phyloP scores from a whole-genome alignment of 2,888 invertebrate species.

The Plebejus melissa region DNA sequence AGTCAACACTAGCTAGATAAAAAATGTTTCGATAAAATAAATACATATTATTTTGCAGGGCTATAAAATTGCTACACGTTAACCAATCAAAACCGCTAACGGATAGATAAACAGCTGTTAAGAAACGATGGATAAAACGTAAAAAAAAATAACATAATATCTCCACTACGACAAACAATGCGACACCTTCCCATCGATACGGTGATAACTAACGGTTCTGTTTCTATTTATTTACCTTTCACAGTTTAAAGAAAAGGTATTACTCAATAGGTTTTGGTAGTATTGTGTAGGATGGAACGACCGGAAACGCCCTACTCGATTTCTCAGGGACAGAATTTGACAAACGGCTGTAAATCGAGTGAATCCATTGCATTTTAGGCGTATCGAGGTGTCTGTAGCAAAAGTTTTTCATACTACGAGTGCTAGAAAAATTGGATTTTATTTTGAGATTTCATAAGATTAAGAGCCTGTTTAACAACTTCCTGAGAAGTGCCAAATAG shows the following conservation, averaged over 20 bases:
- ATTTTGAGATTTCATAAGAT: no score
- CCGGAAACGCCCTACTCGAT: conserved; percentile 3
- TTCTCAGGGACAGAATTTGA: conserved; percentile 11
- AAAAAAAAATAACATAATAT: no score
- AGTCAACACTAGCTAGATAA: no score
- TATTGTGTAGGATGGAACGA: conserved; percentile 22
- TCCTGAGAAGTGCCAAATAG: no score
- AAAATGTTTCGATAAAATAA: no score
- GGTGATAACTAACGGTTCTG: neutral
- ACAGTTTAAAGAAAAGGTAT: neutral
- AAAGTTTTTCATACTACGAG: no score
- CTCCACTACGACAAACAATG: neutral
- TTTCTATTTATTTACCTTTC: neutral
- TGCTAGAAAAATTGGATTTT: no score
- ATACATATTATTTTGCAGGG: no score
- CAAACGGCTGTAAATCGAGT: conserved; percentile 9
- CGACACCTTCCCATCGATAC: neutral
- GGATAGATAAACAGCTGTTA: neutral
- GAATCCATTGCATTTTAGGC: neutral
- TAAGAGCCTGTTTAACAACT: no score
- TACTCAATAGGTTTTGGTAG: conserved; percentile 12
- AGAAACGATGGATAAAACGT: neutral
- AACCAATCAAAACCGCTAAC: neutral
- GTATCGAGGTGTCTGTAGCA: neutral
- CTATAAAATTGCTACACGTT: no score